A percentile compares a stretch with the other conserved stretches of the same genome.
These are phyloP conservation scores for Eulimnadia texana DNA, from an alignment of 1,140 invertebrate species.

Conservation along the genomic window DNA sequence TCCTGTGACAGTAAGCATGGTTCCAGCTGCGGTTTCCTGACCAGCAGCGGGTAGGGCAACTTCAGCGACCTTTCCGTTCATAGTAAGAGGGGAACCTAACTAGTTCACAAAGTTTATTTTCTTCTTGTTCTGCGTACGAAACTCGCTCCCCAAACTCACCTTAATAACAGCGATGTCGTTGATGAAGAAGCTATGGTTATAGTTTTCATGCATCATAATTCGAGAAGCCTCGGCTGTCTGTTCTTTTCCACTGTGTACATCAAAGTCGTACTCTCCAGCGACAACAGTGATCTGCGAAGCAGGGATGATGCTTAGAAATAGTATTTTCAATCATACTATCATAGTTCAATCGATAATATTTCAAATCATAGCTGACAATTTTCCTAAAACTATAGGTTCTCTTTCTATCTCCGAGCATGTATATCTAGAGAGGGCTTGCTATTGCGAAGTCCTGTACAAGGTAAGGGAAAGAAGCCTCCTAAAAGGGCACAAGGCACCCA, in stretches of 20 bases:
- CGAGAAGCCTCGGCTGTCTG: not conserved
- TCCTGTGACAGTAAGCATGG: constrained; percentile 25
- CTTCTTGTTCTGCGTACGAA: no score
- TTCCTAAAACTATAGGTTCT: no score
- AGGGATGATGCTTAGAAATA: not conserved
- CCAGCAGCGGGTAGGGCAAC: constrained; percentile 21
- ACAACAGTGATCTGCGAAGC: not conserved
- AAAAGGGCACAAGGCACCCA: no score
- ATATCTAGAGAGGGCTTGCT: no score
- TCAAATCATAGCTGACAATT: not conserved
- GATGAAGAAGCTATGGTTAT: constrained; percentile 3
- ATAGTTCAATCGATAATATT: not conserved
- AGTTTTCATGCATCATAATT: constrained; percentile 12
- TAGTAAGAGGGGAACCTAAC: constrained; percentile 23
- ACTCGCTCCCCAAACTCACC: no score
- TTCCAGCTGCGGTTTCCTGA: constrained; percentile 18
- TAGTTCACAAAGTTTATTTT: no score
- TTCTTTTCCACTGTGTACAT: constrained; percentile 3
- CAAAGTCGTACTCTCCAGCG: constrained; percentile 8
- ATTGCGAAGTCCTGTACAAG: no score
- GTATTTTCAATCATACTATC: no score
- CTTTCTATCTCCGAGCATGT: no score
- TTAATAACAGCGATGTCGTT: constrained; percentile 7
- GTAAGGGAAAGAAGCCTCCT: no score
- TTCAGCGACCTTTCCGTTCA: constrained; percentile 22